These are phyloP conservation scores for Bombyx huttoni DNA, from an alignment of 2,888 invertebrate species.

Conservation along the genomic window DNA sequence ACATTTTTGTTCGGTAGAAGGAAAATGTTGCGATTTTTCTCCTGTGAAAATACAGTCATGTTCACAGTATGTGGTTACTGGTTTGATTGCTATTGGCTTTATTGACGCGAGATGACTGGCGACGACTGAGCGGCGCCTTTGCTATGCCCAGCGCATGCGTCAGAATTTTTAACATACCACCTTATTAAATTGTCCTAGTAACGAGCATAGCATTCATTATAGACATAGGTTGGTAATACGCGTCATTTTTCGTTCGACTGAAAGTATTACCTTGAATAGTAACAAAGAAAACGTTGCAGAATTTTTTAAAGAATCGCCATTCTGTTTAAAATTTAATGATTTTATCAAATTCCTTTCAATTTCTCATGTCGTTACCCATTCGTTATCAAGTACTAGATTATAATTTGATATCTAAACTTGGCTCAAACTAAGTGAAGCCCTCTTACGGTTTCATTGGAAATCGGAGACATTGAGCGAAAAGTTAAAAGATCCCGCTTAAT, in stretches of 20 bases:
- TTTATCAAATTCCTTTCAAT: too few relatives aligned
- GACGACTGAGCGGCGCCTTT: constrained; percentile 51
- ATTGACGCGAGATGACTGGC: constrained; percentile 53
- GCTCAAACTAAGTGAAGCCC: neutral
- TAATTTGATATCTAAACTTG: neutral
- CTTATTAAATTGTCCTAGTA: neutral
- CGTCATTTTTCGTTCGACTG: too few relatives aligned
- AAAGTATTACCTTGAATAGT: too few relatives aligned
- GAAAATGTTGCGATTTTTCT: neutral
- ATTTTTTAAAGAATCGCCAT: too few relatives aligned
- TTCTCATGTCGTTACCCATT: neutral
- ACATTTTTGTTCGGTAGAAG: too few relatives aligned
- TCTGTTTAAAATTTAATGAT: too few relatives aligned
- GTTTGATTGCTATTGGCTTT: constrained; percentile 54
- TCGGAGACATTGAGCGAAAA: neutral
- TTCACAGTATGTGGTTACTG: neutral
- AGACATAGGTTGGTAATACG: neutral
- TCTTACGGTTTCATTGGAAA: neutral
- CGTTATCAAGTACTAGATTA: neutral
- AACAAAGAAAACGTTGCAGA: too few relatives aligned
- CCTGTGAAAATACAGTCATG: neutral
- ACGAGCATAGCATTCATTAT: neutral
- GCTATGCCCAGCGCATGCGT: constrained; percentile 18
- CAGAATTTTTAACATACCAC: constrained; percentile 9
- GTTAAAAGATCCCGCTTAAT: constrained; percentile 3